Conservation (phyloP, 2,888 invertebrate species). For the Dicranocentrus wangi region DNA sequence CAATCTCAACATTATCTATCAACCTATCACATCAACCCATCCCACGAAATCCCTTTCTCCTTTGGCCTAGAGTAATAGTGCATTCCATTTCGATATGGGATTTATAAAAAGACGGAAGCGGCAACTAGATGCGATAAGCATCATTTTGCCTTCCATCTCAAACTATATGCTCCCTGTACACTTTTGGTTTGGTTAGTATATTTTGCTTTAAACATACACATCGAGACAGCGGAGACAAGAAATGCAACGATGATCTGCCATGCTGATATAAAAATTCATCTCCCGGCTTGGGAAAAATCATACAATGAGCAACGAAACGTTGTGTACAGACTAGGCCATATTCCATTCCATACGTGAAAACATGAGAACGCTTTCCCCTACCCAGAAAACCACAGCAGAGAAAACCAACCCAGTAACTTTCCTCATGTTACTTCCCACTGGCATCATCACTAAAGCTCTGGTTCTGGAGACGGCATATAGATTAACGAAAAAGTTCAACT, state of each 20-base stretch:
- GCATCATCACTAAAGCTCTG: background rate
- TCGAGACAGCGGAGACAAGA: too few relatives aligned
- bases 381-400: conserved; percentile 45
- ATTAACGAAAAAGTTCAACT: background rate
- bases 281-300: too few relatives aligned
- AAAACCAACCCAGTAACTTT: conserved; percentile 25
- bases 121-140: too few relatives aligned
- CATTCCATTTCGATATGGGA: background rate
- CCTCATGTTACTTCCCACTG: conserved; percentile 22
- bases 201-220: too few relatives aligned
- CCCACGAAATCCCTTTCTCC: background rate
- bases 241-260: too few relatives aligned
- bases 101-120: too few relatives aligned
- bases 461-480: background rate
- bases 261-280: too few relatives aligned
- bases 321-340: background rate
- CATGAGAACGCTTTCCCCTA: conserved; percentile 37
- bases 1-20: conserved; percentile 36
- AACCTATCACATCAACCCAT: background rate
- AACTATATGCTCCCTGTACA: too few relatives aligned
- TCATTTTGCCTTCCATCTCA: too few relatives aligned
- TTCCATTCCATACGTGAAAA: background rate
- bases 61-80: too few relatives aligned
- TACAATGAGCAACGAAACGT: too few relatives aligned
- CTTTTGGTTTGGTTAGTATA: too few relatives aligned